These are phyloP conservation scores for Tenualosa ilisha DNA, from an alignment of 2,797 vertebrate species.

Conservation along the genomic window DNA sequence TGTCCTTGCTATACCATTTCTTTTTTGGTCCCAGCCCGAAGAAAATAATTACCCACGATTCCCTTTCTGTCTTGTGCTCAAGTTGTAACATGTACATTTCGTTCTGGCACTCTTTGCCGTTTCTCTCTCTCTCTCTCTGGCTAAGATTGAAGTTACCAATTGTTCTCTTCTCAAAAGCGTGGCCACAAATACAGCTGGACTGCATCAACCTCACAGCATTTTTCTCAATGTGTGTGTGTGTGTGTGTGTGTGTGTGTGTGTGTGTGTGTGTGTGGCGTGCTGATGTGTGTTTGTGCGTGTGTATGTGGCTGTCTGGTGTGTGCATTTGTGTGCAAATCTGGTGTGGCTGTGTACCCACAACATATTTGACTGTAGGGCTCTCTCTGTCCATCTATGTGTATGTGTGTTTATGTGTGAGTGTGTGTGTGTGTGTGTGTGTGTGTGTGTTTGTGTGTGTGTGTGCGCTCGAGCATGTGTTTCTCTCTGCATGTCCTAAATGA, in stretches of 20 bases:
- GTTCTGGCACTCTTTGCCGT: neutral
- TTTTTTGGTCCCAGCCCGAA: neutral
- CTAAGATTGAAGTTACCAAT: slow-evolving; percentile 10
- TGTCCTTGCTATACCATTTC: neutral
- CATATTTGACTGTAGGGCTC: neutral
- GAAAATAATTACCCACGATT: slow-evolving; percentile 5
- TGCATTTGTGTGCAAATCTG: neutral
- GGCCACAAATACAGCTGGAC: slow-evolving; percentile 25
- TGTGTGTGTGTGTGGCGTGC: neutral
- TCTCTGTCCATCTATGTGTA: neutral
- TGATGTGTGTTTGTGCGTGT: too few species aligned
- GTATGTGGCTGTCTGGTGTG: neutral
- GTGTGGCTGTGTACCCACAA: neutral
- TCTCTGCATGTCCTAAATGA: neutral
- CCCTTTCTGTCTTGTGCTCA: slow-evolving; percentile 1
- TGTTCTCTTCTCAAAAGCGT: slow-evolving; percentile 24
- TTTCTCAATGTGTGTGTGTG: slow-evolving; percentile 11
- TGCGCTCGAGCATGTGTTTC: neutral
- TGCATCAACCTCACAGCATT: slow-evolving; percentile 24
- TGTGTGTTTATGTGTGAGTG: neutral
- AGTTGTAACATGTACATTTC: neutral
- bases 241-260: slow-evolving; percentile 1
- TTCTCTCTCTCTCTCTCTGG: slow-evolving; percentile 1
- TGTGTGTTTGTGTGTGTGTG: neutral
- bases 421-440: neutral